These are phyloP conservation scores for Regulus satrapa DNA, from an alignment of 2,113 vertebrate species.

Conservation along the genomic window DNA sequence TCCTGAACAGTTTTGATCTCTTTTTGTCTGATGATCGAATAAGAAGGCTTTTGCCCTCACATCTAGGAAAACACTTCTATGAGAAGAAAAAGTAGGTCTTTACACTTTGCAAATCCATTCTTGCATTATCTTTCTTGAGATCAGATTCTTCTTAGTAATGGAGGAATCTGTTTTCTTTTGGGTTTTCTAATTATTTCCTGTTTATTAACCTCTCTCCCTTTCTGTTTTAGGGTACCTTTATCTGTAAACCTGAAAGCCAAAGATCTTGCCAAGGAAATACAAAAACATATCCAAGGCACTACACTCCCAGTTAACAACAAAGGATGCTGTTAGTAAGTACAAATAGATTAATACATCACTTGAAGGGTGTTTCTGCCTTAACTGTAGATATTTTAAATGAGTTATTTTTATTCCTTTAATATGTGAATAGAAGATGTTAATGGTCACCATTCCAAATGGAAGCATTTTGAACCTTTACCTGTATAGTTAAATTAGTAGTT, in stretches of 20 bases:
- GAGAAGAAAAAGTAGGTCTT: conserved; percentile 79
- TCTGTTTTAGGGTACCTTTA: conserved; percentile 73
- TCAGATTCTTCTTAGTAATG: background rate
- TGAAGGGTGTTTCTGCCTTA: background rate
- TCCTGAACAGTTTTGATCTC: conserved; percentile 81
- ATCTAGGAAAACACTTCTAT: conserved; percentile 88
- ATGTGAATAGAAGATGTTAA: background rate
- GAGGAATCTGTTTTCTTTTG: background rate
- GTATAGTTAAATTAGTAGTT: background rate
- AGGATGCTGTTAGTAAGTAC: conserved; percentile 85
- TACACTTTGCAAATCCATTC: background rate
- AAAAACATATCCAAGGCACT: conserved; percentile 79
- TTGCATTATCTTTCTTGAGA: background rate
- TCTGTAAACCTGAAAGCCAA: conserved; percentile 79
- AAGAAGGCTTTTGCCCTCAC: conserved; percentile 80
- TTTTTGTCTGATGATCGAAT: conserved; percentile 86
- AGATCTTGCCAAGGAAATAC: conserved; percentile 75
- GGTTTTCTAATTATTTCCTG: background rate
- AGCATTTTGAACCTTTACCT: background rate
- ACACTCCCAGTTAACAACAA: conserved; percentile 77
- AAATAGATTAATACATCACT: background rate
- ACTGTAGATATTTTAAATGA: background rate
- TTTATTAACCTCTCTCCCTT: background rate
- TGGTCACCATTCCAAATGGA: background rate
- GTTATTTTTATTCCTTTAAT: background rate